Conservation (phyloP, 2,797 vertebrate genomes). For the Orestias chungarensis region DNA sequence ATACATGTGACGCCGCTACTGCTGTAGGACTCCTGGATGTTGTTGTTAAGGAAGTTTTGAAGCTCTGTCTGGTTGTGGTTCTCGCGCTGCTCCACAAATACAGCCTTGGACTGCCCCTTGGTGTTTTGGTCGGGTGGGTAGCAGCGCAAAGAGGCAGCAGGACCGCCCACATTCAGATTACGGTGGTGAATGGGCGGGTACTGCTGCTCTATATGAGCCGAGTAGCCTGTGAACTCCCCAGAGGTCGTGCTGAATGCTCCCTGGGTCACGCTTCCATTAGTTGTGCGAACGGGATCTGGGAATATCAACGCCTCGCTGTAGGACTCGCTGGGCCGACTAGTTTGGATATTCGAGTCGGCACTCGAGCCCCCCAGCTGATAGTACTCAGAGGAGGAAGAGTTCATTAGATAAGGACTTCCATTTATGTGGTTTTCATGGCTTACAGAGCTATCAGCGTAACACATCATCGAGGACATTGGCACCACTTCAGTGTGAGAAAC, state of each 20-base stretch:
- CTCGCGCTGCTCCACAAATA: constrained; percentile 83
- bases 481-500: constrained; percentile 80
- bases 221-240: constrained; percentile 84
- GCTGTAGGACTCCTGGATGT: constrained; percentile 85
- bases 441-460: constrained; percentile 85
- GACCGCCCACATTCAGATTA: constrained; percentile 76
- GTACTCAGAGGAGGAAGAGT: constrained; percentile 88
- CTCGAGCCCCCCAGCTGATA: constrained; percentile 90
- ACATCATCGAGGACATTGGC: constrained; percentile 88
- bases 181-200: constrained; percentile 79
- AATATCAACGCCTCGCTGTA: constrained; percentile 78
- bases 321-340: constrained; percentile 81
- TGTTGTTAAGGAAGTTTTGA: constrained; percentile 94
- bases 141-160: constrained; percentile 77
- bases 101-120: constrained; percentile 77
- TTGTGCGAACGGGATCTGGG: constrained; percentile 83
- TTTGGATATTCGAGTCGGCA: constrained; percentile 69
- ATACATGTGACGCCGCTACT: constrained; percentile 77
- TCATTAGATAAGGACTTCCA: constrained; percentile 87
- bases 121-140: constrained; percentile 86
- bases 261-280: constrained; percentile 81
- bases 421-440: constrained; percentile 88
- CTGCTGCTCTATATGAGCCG: constrained; percentile 54
- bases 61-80: constrained; percentile 84
- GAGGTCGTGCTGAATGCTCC: constrained; percentile 87